Percentiles rank a stretch among this genome's conserved stretches.
Evolutionary conservation across 2,888 invertebrate genomes (phyloP).

Genomic region (Drosophila buzzatii): DNA sequence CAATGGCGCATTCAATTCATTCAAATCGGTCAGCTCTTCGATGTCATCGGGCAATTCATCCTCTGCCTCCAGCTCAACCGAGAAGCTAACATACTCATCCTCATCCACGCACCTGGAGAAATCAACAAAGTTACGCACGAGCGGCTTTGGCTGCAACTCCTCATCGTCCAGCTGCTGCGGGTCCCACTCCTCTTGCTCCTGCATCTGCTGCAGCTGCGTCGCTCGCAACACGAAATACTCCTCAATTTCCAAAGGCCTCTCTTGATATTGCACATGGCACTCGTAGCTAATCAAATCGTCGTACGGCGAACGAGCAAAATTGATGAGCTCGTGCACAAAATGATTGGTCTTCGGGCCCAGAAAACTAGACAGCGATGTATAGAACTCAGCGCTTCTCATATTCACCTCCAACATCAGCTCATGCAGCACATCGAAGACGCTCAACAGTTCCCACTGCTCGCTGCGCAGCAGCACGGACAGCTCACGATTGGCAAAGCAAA

Average conservation of each 20-base stretch:
- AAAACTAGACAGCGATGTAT: constrained; percentile 88
- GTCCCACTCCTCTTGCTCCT: too few relatives aligned
- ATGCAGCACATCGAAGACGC: constrained; percentile 89
- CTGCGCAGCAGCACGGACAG: constrained; percentile 89
- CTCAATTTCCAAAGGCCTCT: not conserved
- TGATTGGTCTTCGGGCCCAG: constrained; percentile 91
- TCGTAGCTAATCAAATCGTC: constrained; percentile 92
- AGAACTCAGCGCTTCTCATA: constrained; percentile 87
- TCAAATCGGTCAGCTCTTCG: constrained; percentile 6
- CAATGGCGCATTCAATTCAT: not conserved
- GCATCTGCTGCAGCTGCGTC: too few relatives aligned
- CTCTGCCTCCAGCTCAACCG: constrained; percentile 32
- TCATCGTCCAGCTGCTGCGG: too few relatives aligned
- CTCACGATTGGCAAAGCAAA: constrained; percentile 95
- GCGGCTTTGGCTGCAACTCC: too few relatives aligned
- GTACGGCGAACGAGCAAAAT: constrained; percentile 94
- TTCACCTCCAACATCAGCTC: constrained; percentile 89
- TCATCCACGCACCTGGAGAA: constrained; percentile 48
- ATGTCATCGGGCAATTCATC: constrained; percentile 50
- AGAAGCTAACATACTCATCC: constrained; percentile 37
- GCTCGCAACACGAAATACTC: too few relatives aligned
- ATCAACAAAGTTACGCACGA: constrained; percentile 38
- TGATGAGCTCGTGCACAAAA: constrained; percentile 94
- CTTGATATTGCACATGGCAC: constrained; percentile 87
- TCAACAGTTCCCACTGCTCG: constrained; percentile 87